A percentile compares a stretch with the other conserved stretches of the same genome.
These are phyloP conservation scores for Saccopteryx bilineata DNA, from an alignment of 2,113 vertebrate species.

Conservation along the genomic window DNA sequence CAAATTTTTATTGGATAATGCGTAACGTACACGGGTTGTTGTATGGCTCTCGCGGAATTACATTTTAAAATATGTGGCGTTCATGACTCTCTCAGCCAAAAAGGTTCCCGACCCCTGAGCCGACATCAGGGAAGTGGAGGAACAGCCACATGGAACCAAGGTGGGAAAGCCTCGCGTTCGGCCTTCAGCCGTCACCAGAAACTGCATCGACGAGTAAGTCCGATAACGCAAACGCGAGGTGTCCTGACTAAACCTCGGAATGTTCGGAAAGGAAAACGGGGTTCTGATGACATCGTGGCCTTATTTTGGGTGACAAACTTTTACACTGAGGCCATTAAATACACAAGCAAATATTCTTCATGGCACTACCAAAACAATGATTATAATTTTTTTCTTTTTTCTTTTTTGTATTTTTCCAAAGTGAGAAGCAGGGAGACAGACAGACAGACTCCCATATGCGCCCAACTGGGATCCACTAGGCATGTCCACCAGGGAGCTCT, in stretches of 20 bases:
- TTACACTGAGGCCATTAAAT: not conserved
- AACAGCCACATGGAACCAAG: not conserved
- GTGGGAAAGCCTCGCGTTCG: not conserved
- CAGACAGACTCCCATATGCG: too few species aligned
- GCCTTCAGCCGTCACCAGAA: not conserved
- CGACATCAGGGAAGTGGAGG: not conserved
- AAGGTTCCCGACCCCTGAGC: too few species aligned
- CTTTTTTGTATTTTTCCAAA: too few species aligned
- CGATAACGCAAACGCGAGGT: not conserved
- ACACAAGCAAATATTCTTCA: not conserved
- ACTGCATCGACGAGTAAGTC: not conserved
- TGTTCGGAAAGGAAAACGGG: not conserved
- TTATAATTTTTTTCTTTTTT: not conserved
- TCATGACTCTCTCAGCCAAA: too few species aligned
- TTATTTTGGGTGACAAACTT: not conserved
- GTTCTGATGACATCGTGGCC: not conserved
- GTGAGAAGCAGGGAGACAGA: too few species aligned
- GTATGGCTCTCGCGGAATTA: too few species aligned
- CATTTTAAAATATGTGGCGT: too few species aligned
- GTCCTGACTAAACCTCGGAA: not conserved
- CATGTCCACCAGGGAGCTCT: too few species aligned
- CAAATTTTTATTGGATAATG: too few species aligned
- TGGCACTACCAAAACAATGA: not conserved
- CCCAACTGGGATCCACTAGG: too few species aligned
- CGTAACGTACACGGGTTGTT: too few species aligned